Evolutionary conservation across 2,888 invertebrate species (phyloP).

Genomic region (Melinopterus prodromus): DNA sequence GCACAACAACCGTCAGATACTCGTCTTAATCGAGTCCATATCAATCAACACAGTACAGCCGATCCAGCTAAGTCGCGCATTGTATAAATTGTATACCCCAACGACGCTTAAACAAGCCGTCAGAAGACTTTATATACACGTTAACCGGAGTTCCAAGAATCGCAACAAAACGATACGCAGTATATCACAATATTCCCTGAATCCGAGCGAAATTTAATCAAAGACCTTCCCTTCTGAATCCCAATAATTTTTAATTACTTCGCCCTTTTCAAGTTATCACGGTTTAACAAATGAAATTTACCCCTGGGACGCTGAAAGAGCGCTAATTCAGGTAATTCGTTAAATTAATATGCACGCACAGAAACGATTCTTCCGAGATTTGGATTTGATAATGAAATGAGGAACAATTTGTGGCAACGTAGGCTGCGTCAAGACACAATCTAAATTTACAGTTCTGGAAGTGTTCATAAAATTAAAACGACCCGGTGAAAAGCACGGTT

Average conservation of each 20-base stretch:
- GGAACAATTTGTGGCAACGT: background rate
- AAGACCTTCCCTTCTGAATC: background rate
- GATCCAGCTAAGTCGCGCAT: background rate
- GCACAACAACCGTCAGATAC: background rate
- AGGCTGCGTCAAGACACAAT: background rate
- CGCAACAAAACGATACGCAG: background rate
- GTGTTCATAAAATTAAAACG: constrained; percentile 4
- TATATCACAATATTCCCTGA: background rate
- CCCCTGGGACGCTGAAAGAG: background rate
- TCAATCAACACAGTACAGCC: background rate
- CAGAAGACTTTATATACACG: background rate
- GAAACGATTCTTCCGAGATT: background rate
- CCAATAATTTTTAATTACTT: background rate
- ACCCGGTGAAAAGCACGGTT: background rate
- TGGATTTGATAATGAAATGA: background rate
- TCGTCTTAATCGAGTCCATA: background rate
- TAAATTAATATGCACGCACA: constrained; percentile 4
- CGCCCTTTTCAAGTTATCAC: background rate
- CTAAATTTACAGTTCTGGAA: background rate
- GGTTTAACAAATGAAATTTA: background rate
- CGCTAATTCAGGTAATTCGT: background rate
- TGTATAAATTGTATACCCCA: background rate
- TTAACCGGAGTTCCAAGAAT: background rate
- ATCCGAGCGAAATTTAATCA: background rate
- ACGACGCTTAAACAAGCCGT: background rate